These are phyloP conservation scores for Belgica antarctica DNA, from an alignment of 2,888 invertebrate species.

Conservation along the genomic window DNA sequence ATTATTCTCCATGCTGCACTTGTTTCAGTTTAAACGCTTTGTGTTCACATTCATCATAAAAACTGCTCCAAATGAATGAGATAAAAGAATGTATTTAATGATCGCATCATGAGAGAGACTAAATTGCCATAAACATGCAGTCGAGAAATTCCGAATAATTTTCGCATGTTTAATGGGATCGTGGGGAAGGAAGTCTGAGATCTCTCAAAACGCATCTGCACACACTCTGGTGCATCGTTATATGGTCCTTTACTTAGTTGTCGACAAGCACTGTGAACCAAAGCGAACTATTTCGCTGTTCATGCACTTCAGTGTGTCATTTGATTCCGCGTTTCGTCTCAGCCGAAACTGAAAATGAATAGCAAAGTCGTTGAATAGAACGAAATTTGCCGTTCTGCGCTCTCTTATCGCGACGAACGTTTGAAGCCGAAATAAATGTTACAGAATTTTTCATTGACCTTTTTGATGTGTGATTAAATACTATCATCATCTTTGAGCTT, in stretches of 20 bases:
- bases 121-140: conserved; percentile 17
- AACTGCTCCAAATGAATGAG: background rate
- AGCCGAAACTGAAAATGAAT: background rate
- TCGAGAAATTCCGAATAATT: conserved; percentile 1
- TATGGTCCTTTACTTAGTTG: background rate
- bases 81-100: conserved; percentile 18
- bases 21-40: conserved; percentile 19
- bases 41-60: background rate
- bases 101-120: background rate
- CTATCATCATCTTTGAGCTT: conserved; percentile 11
- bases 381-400: conserved; percentile 10
- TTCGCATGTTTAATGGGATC: background rate
- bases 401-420: conserved; percentile 1
- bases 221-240: background rate
- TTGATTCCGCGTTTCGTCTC: conserved; percentile 5
- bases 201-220: background rate
- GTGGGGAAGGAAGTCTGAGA: too few species aligned
- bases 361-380: background rate
- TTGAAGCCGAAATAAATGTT: conserved; percentile 23
- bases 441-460: conserved; percentile 37
- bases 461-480: conserved; percentile 28
- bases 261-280: background rate
- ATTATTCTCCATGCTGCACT: conserved; percentile 6
- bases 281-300: background rate
- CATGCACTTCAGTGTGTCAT: background rate